These are phyloP conservation scores for Clunio marinus DNA, from an alignment of 2,888 invertebrate genomes.

Conservation along the genomic window DNA sequence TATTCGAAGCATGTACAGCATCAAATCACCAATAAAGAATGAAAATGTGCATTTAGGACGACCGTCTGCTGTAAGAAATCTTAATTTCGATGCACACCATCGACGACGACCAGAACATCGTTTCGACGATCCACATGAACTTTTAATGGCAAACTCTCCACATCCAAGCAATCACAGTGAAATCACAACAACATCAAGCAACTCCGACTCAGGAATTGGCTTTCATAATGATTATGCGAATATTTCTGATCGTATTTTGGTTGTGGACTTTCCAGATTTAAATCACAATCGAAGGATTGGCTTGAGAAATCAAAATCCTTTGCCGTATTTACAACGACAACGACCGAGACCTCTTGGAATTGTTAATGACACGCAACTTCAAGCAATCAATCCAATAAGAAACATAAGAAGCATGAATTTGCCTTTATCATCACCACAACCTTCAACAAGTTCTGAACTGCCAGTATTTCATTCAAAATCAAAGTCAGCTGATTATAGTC, in stretches of 20 bases:
- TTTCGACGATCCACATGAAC: constrained; percentile 40
- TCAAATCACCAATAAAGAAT: constrained; percentile 52
- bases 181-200: constrained; percentile 78
- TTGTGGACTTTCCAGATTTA: constrained; percentile 65
- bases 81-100: constrained; percentile 18
- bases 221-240: constrained; percentile 85
- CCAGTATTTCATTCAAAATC: constrained; percentile 38
- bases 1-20: constrained; percentile 67
- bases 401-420: constrained; percentile 38
- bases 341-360: constrained; percentile 38
- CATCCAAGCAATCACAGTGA: constrained; percentile 81
- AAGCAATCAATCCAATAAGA: constrained; percentile 23
- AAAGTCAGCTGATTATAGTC: constrained; percentile 39
- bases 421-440: background rate
- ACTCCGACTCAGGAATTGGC: constrained; percentile 93
- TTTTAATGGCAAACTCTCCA: constrained; percentile 64
- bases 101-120: no score
- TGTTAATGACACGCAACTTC: constrained; percentile 39
- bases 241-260: constrained; percentile 73
- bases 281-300: constrained; percentile 42
- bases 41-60: constrained; percentile 16
- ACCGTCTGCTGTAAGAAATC: constrained; percentile 16
- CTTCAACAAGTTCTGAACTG: background rate
- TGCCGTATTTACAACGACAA: constrained; percentile 4
- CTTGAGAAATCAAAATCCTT: constrained; percentile 38